Base-by-base conservation (phyloP, 92 coral and sea anemone genomes). In the Metridium senile region DNA sequence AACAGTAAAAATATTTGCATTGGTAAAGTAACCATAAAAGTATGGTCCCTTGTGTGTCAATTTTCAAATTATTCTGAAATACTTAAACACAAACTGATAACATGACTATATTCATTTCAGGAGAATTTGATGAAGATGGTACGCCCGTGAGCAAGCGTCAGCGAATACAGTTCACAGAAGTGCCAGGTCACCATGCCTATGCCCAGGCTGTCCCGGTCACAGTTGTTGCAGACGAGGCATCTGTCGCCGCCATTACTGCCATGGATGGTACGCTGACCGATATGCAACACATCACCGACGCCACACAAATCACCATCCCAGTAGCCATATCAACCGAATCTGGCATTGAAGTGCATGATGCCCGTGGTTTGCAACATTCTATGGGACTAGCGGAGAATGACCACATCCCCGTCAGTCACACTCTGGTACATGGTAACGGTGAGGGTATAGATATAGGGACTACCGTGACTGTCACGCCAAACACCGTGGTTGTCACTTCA, bases 221-320 rank as follows among this genome's bases (percentile, higher is more conserved):
- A 21, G 99, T 95, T 26, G 90, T 96, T 45, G 82, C 99, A 46
- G 99, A 96, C 73, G 99, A 93, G 65, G 92, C 97, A 28, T 92
- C 99, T n/a, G 99, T 96, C 9, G 97, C 99, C 7, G 99, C 99
- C 23, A 89, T 96, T 66, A 97, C 93, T 76, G 99, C 99, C 26
- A 89, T 96, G 76, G 94, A 93, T 77, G 90, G 91, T 59, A 88
- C 92, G 51, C 89, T 96, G 62, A 89, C 92, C 16, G 99, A 96
- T 34, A 96, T 96, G 61, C 99, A 96, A 54, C 99, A 96, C 54
- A 96, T 96, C 62, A 81, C 93, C 0, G 97, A 91, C 19, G 96
- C 90, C 1, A 81, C 97, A 19, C 99, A 96, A 66, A 96, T 96
- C 65, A 92, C 99, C 53, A 92, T 96, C 66, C 99, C 99, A 7